Evolutionary conservation across 1,140 invertebrate genomes (phyloP).

Genomic region (Aleiodes sp.): DNA sequence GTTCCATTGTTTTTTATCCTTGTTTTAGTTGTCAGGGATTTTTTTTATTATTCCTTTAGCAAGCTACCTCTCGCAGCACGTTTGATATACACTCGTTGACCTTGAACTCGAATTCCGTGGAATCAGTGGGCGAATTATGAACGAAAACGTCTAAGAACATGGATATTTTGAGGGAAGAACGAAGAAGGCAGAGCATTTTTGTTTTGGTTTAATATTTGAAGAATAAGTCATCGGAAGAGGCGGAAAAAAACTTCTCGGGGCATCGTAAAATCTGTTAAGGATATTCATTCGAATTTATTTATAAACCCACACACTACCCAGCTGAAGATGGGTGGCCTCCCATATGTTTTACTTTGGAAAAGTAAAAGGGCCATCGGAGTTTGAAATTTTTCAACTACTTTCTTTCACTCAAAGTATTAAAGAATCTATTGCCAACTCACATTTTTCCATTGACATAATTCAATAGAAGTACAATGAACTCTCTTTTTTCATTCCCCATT

Average conservation of each 20-base stretch:
- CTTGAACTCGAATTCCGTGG: background rate
- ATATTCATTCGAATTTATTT: constrained; percentile 6
- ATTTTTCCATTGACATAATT: no score
- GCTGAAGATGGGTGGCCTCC: background rate
- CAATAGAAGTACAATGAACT: no score
- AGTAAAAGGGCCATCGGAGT: background rate
- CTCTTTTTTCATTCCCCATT: no score
- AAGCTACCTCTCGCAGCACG: background rate
- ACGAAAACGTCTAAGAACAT: background rate
- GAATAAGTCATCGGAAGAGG: no score
- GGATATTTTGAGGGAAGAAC: no score
- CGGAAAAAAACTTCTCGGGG: background rate
- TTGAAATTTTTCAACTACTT: no score
- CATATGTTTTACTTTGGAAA: background rate
- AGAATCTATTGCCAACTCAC: no score
- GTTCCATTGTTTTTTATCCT: background rate
- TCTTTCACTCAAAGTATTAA: no score
- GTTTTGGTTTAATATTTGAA: no score
- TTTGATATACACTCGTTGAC: background rate
- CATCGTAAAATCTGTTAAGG: background rate
- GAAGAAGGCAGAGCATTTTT: no score
- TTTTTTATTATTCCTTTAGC: no score
- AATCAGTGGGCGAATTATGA: background rate
- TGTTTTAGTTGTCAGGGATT: no score
- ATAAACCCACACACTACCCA: background rate